Evolutionary conservation across 2,888 invertebrate genomes (phyloP).

Genomic region (Stramonita haemastoma): DNA sequence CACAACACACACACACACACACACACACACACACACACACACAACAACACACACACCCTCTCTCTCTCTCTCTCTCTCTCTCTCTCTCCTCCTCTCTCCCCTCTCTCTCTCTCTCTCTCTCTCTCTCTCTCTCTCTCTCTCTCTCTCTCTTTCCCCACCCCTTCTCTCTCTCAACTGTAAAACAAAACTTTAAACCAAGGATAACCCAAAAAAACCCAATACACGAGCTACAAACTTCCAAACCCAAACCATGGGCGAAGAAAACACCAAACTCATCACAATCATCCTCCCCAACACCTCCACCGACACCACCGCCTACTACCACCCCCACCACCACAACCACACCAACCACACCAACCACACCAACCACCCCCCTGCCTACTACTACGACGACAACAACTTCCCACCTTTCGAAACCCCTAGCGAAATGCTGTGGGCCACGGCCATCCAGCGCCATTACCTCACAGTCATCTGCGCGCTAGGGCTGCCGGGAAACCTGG

Average conservation of each 20-base stretch:
- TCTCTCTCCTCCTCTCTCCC: no score
- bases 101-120: no score
- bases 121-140: no score
- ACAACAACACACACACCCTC: no score
- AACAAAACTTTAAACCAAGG: no score
- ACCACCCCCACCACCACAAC: neutral
- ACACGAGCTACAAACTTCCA: neutral
- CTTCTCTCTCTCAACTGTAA: no score
- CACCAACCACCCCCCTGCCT: neutral
- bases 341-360: neutral
- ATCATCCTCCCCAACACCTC: neutral
- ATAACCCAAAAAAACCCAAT: neutral
- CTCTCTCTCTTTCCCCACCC: no score
- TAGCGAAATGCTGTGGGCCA: neutral
- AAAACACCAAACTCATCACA: neutral
- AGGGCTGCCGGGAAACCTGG: slow-evolving; percentile 48
- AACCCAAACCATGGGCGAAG: neutral
- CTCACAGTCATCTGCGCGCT: slow-evolving; percentile 40
- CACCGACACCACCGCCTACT: neutral
- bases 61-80: no score
- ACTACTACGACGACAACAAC: neutral
- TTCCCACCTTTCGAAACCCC: neutral
- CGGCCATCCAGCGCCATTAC: neutral
- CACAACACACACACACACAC: no score
- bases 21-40: no score